These are phyloP conservation scores for Monodelphis domestica DNA, from an alignment of 2,797 vertebrate species.

Conservation along the genomic window DNA sequence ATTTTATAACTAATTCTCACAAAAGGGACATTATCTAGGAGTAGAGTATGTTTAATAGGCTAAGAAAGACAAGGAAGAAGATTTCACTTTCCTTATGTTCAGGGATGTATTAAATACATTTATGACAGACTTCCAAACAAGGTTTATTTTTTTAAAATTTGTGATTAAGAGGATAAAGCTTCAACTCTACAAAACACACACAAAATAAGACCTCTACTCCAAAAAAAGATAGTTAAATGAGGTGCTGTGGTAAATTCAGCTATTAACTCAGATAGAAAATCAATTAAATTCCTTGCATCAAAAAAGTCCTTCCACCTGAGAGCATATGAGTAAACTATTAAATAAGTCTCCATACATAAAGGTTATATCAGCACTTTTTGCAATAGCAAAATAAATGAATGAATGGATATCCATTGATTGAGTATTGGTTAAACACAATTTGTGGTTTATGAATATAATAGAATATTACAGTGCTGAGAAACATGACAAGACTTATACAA, in stretches of 20 bases:
- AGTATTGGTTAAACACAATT: background rate
- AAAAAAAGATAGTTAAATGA: background rate
- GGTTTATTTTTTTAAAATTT: background rate
- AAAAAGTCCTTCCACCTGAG: too few relatives aligned
- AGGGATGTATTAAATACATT: background rate
- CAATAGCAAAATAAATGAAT: background rate
- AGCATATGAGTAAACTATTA: too few relatives aligned
- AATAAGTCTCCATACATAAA: background rate
- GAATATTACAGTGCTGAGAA: background rate
- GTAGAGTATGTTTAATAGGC: background rate
- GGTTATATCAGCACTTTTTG: background rate
- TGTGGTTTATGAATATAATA: background rate
- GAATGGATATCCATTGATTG: background rate
- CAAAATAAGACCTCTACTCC: background rate
- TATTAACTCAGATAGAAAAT: background rate
- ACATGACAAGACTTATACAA: background rate
- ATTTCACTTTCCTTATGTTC: background rate
- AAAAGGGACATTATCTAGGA: too few relatives aligned
- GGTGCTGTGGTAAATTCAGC: background rate
- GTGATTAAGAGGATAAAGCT: background rate
- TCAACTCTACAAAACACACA: background rate
- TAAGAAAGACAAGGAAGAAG: background rate
- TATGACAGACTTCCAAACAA: background rate
- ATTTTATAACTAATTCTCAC: too few relatives aligned
- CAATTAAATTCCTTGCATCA: background rate